Evolutionary conservation across 2,888 invertebrate genomes (phyloP).

Genomic region (Chymomyza fuscimana): DNA sequence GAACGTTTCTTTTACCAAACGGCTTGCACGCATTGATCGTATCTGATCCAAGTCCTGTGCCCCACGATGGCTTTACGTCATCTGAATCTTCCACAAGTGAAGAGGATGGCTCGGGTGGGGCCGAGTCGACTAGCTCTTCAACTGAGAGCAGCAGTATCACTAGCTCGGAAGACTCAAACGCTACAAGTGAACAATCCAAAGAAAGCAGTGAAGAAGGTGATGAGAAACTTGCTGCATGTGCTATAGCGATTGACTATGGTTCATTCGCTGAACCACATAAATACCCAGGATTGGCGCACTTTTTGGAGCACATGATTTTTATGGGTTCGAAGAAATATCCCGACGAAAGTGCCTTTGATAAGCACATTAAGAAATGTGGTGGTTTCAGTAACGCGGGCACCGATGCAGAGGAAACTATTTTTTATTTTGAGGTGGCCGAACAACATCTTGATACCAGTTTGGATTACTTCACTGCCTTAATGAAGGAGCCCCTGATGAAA

Average conservation of each 20-base stretch:
- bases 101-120: constrained; percentile 55
- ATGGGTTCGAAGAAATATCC: constrained; percentile 96
- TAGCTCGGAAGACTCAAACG: constrained; percentile 26
- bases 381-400: constrained; percentile 94
- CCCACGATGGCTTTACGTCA: constrained; percentile 72
- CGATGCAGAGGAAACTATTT: constrained; percentile 91
- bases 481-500: constrained; percentile 91
- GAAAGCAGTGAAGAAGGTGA: constrained; percentile 58
- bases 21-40: constrained; percentile 87
- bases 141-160: constrained; percentile 52
- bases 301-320: constrained; percentile 94
- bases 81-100: constrained; percentile 68
- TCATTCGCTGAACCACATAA: constrained; percentile 88
- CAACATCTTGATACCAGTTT: constrained; percentile 87
- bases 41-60: constrained; percentile 82
- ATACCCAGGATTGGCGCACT: constrained; percentile 91
- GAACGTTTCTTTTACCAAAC: constrained; percentile 85
- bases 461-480: constrained; percentile 93
- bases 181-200: constrained; percentile 49
- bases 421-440: constrained; percentile 93
- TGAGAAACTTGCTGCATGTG: constrained; percentile 85
- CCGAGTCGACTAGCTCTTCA: constrained; percentile 50
- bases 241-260: constrained; percentile 88
- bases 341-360: constrained; percentile 91
- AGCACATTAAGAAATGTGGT: constrained; percentile 90